Base-by-base conservation (phyloP, 2,113 vertebrate genomes). In the Notothenia rossii region DNA sequence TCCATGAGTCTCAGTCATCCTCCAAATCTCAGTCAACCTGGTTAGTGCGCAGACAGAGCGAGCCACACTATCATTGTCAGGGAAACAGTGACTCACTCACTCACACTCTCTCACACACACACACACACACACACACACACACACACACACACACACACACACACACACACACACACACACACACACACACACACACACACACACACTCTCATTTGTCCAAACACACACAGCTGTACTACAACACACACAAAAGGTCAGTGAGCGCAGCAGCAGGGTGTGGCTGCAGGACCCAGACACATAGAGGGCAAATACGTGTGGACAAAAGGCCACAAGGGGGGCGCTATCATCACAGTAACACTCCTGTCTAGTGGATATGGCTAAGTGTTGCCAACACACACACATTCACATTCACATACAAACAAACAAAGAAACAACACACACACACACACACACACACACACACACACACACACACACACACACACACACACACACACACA, bases 51-150 rank as follows among this genome's bases (percentile, higher is more conserved):
- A 74, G 71, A 83, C 71, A 29, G 84, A 75, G 53, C 46, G 76
- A 79, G 63, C 64, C 55, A 68, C 46, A 59, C 53, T 77, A 64
- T 84, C 75, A 72, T 77, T 70, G 43, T 81, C 71, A 70, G 77
- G 75, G 64, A 50, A 84, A 64, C 22, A n/a, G 40, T 90, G 88
- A 89, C 79, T 89, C 85, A 88, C 36, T 70, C 48, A 51, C 53
- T 80, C 29, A 70, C 67, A 62, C n/a, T n/a, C n/a, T n/a, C n/a
- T n/a, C 45, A 73, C 49, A 72, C 17, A 73, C 5, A 75, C 51
- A 75, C 50, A 45, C 43, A 8, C 20, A 22, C 45, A 14, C 59
- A 56, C 54, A 83, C 29, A 71, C 68, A 63, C 56, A 83, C 46
- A 75, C 11, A 59, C 43, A 75, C 53, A 68, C 56, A 67, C 18